These are phyloP conservation scores for Drosophila triauraria DNA, from an alignment of 1,140 invertebrate genomes.

Conservation along the genomic window DNA sequence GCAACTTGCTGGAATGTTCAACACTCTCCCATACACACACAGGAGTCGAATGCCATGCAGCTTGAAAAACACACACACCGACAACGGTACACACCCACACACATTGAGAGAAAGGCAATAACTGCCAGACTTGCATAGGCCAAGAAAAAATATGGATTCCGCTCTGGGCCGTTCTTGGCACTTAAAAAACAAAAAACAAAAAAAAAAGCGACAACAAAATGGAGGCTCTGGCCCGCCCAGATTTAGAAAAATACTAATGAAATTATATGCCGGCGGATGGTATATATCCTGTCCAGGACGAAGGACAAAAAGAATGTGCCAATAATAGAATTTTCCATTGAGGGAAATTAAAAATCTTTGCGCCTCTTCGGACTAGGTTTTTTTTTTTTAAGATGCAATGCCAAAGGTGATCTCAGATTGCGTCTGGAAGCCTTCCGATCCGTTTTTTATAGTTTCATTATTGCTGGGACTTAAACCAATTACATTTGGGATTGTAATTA, in stretches of 20 bases:
- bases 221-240: slow-evolving; percentile 51
- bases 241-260: slow-evolving; percentile 79
- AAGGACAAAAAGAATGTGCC: slow-evolving; percentile 57
- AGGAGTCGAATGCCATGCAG: slow-evolving; percentile 10
- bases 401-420: slow-evolving; percentile 1
- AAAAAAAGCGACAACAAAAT: slow-evolving; percentile 14
- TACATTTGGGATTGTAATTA: not conserved
- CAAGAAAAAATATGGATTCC: slow-evolving; percentile 74
- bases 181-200: not conserved
- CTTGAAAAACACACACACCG: slow-evolving; percentile 14
- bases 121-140: slow-evolving; percentile 69
- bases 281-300: slow-evolving; percentile 62
- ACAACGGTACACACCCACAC: slow-evolving; percentile 7
- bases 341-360: slow-evolving; percentile 52
- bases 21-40: slow-evolving; percentile 22
- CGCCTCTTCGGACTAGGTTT: not conserved
- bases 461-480: not conserved
- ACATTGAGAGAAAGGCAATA: slow-evolving; percentile 59
- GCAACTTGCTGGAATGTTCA: slow-evolving; percentile 71
- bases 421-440: slow-evolving; percentile 29
- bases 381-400: not conserved
- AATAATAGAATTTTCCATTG: slow-evolving; percentile 69
- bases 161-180: slow-evolving; percentile 49
- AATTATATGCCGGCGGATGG: slow-evolving; percentile 70
- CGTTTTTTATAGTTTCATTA: not conserved